Base-by-base conservation (phyloP, 2,113 vertebrate species). In the Rhinoderma darwinii region DNA sequence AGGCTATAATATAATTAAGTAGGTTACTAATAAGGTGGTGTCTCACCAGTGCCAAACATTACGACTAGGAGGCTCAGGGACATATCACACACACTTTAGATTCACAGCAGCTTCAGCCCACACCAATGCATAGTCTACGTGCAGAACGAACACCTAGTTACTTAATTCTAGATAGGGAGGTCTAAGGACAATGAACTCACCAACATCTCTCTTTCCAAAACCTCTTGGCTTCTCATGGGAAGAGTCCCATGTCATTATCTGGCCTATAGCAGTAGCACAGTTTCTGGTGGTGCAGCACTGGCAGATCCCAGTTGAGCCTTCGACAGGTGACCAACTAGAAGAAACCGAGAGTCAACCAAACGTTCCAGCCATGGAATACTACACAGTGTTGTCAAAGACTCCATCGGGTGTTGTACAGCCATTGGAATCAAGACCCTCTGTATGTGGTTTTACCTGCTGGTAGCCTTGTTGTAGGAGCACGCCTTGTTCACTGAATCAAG, bases 401-500 rank as follows among this genome's bases (percentile, higher is more conserved):
- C 22, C 59, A 61, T 9, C 59, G 1, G 11, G 8, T 0, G 51
- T 54, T 27, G 59, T 61, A 61, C 11, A 27, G 25, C 2, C 3
- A 25, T 41, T 18, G 37, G 3, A 32, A 37, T n/a, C n/a, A n/a
- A n/a, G n/a, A n/a, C n/a, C n/a, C n/a, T n/a, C n/a, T n/a, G 15
- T 18, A 32, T 1, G 1, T 2, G 44, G 14, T 51, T 90, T 92
- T 77, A 94, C 94, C 88, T 89, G 0, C 84, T 88, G 3, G 63
- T 89, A 18, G 91, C 63, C 88, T 92, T 92, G 88, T 59, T 88
- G 88, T 93, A 95, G 68, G 93, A 95, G 20, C 94, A 95, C 51
- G 94, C 94, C 68, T 95, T 95, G 90, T 93, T 91, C 44, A 90
- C 72, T 9, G 84, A 44, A 43, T 94, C 91, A 0, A 93, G 93